Evolutionary conservation across 2,888 invertebrate genomes (phyloP), one percentile per base, ranked within the genome.

Genomic region (Pachliopta kotzebuea): DNA sequence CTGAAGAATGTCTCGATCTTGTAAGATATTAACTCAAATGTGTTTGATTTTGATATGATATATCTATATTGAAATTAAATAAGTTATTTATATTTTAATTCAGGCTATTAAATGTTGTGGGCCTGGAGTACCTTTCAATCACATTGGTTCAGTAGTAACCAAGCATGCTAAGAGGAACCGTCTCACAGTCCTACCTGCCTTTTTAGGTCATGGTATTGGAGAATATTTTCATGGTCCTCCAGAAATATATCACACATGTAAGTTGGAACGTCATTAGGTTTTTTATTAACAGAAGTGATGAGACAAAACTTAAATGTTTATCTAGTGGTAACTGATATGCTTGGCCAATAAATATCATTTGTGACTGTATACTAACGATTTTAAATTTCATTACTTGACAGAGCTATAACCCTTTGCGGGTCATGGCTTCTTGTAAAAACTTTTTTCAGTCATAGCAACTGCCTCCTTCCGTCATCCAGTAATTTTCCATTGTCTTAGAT

Each of bases 131-230:
- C 88, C 92, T 42, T 95, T 95, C 72, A 86, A 84, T 63, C 85
- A 90, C 69, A 94, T 95, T 67, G 97, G 97, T 1, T 83, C 87
- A 56, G 86, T 86, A 63, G 95, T 97, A 72, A 92, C 95, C 71
- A 85, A 89, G 60, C 93, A 93, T 70, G 96, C 97, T 37, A 88
- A 88, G 67, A 85, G 89, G 66, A 84, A 93, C 62, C 93, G 94
- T 0, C 93, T 94, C 54, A 93, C 92, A 49, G 94, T 98, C 1
- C 88, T 98, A 59, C 96, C 96, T 6, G 94, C 94, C 6, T 96
- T 98, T 79, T 93, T 95, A 67, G 98, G 99, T 0, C 98, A 99
- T 86, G 99, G 99, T 0, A 98, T 99, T 71, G 98, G 98, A 0
- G 88, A 92, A 68, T 97, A 97, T 81, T 98, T 99, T 81, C 98